Evolutionary conservation across 2,888 invertebrate species (phyloP), one percentile per base, ranked within the genome.

Genomic region (Anthrax anthrax): DNA sequence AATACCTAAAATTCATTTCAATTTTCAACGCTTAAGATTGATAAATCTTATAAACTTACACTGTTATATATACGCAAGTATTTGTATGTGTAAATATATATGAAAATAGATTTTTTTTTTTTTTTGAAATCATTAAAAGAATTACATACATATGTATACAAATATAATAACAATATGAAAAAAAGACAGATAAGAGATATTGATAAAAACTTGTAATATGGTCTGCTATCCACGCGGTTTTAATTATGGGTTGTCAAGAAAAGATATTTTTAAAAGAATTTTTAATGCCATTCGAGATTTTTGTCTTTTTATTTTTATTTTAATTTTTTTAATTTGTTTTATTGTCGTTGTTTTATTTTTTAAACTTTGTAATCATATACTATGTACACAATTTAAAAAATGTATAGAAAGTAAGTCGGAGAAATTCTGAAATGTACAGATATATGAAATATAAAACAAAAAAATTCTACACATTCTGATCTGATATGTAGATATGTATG

Each of bases 221-320:
- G 29, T 32, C 29, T 32, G 29, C 12, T 46, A 46, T 46, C 46
- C 41, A 46, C 41, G 37, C 46, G 46, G 41, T 46, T 32, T 46
- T 46, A 46, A 46, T 46, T 46, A 46, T 42, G 46, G 46, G 41
- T 41, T 46, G 46, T 46, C 46, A 46, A 40, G 10, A 18, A 19
- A 18, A 41, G 46, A 42, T 32, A 4, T 32, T 32, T 32, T 32
- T 32, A 4, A 12, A 2, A 32, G 29, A 32, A 32, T 32, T 32
- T 32, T 32, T 32, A 32, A 32, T 32, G 23, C 23, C 23, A 23
- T 23, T 23, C 23, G 8, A 23, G 8, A 23, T 23, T 6, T 23
- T 23, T 6, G 4, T 23, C 8, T 23, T 23, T 23, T 23, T 23
- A 6, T 23, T 23, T 23, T 23, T 23, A 6, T 23, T 23, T 23